Percentiles rank a stretch among this genome's conserved stretches.
phyloP scores from a whole-genome alignment of 2,113 vertebrate species.

The Mirza zaza region DNA sequence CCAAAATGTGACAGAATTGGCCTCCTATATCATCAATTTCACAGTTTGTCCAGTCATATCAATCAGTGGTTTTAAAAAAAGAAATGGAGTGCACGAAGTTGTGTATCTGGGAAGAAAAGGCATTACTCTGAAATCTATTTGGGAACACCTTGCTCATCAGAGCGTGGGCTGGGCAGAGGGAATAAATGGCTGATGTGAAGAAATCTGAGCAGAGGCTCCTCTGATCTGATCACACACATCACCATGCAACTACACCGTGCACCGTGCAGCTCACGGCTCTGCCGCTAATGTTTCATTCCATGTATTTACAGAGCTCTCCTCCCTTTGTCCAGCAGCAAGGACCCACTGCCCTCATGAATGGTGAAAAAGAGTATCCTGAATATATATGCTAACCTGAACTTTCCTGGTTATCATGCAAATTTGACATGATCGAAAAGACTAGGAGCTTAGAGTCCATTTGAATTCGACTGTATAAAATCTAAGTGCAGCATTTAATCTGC shows the following conservation, averaged over 20 bases:
- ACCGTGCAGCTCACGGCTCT: fast-evolving
- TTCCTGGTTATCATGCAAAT: not conserved
- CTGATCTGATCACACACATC: not conserved
- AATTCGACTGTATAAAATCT: not conserved
- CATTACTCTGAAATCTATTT: not conserved
- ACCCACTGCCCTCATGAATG: not conserved
- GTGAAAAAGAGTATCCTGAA: not conserved
- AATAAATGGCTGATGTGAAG: not conserved
- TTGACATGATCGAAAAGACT: not conserved
- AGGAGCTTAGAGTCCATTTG: not conserved
- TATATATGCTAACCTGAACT: not conserved
- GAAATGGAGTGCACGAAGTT: not conserved
- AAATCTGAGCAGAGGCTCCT: not conserved
- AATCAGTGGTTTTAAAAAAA: not conserved
- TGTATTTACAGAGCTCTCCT: not conserved
- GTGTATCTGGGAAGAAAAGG: not conserved
- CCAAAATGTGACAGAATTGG: not conserved
- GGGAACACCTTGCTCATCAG: conserved; percentile 12
- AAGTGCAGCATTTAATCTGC: not conserved
- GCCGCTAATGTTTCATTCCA: not conserved
- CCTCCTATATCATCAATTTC: not conserved
- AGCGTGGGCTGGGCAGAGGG: not conserved
- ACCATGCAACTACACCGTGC: fast-evolving
- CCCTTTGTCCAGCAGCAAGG: not conserved
- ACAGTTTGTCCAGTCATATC: not conserved